Conservation (phyloP, 2,113 vertebrate genomes). For the Myrmecophaga tridactyla region DNA sequence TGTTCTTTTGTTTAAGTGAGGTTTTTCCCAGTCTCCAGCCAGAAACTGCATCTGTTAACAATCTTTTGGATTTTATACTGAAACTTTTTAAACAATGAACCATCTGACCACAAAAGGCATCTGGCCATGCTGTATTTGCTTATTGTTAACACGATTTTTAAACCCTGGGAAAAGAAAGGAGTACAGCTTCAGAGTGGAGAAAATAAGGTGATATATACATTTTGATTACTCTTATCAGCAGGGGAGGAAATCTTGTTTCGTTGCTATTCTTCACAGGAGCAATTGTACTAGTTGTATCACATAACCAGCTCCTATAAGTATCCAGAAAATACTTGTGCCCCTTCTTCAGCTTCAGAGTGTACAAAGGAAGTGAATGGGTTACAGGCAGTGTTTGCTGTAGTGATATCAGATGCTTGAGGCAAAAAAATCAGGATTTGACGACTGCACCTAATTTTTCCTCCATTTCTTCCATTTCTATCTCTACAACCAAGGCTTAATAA, state of each 20-base stretch:
- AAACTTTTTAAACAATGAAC: constrained; percentile 84
- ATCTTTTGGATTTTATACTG: constrained; percentile 82
- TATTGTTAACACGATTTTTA: constrained; percentile 82
- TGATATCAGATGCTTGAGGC: background rate
- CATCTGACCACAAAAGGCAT: constrained; percentile 84
- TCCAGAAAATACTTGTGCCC: background rate
- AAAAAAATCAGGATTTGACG: background rate
- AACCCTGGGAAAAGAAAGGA: constrained; percentile 76
- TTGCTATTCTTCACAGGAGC: background rate
- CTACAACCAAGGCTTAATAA: background rate
- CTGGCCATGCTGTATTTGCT: constrained; percentile 82
- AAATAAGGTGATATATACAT: background rate
- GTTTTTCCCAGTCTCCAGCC: constrained; percentile 79
- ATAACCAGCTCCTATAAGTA: background rate
- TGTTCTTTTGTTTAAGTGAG: constrained; percentile 81
- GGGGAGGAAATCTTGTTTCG: background rate
- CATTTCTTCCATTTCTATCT: background rate
- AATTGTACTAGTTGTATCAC: background rate
- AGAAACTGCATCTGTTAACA: constrained; percentile 87
- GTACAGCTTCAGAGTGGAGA: constrained; percentile 48
- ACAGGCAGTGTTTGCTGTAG: background rate
- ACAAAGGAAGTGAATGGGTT: background rate
- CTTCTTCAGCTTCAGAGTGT: background rate
- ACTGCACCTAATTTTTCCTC: background rate
- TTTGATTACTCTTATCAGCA: background rate